Evolutionary conservation across 2,888 invertebrate genomes (phyloP).

Genomic region (Stenurella melanura): DNA sequence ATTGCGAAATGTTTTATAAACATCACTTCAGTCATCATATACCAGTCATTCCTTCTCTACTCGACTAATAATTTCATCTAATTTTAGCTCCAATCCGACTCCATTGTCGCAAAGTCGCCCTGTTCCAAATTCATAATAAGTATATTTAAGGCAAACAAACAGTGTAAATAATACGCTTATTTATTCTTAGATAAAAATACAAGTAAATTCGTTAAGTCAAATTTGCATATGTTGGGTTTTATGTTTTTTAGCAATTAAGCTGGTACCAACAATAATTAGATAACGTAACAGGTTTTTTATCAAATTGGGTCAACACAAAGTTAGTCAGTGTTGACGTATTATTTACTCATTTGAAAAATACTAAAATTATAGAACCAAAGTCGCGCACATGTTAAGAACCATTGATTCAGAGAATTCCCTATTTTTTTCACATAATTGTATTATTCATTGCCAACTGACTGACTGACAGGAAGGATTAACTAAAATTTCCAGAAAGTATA

Average conservation of each 20-base stretch:
- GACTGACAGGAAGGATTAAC: no score
- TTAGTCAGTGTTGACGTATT: not conserved
- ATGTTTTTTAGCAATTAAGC: conserved; percentile 20
- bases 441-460: no score
- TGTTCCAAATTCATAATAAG: conserved; percentile 18
- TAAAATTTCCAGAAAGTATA: no score
- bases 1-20: not conserved
- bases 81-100: not conserved
- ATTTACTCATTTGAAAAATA: not conserved
- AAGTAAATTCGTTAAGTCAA: conserved; percentile 13
- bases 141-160: not conserved
- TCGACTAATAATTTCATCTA: not conserved
- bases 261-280: not conserved
- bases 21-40: not conserved
- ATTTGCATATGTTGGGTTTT: conserved; percentile 11
- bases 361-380: no score
- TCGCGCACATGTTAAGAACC: no score
- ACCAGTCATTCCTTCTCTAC: not conserved
- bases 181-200: conserved; percentile 28
- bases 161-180: conserved; percentile 26
- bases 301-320: conserved; percentile 1
- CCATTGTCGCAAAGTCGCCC: not conserved
- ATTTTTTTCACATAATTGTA: no score
- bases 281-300: not conserved
- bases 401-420: no score